A percentile compares a stretch with the other conserved stretches of the same genome.
Conservation (phyloP, 2,113 vertebrate genomes). For the Craseonycteris thonglongyai region DNA sequence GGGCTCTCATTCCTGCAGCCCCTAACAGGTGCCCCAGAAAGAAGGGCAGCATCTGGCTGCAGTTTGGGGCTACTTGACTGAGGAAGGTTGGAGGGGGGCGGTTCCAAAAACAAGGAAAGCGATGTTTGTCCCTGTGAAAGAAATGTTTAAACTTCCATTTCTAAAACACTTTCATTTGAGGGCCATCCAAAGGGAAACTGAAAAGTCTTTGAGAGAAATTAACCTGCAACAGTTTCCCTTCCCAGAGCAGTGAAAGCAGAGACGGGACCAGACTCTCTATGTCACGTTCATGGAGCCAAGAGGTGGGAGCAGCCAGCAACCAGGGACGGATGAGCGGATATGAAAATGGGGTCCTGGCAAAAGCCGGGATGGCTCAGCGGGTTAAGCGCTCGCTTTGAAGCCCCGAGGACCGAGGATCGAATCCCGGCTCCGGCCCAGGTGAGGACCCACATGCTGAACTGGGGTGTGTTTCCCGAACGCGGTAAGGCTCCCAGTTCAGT, state of each 20-base stretch:
- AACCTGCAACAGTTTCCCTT: not conserved
- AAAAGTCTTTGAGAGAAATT: not conserved
- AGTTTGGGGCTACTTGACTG: not conserved
- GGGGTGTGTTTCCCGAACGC: no score
- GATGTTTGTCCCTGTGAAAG: not conserved
- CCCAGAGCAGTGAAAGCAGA: not conserved
- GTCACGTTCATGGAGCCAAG: not conserved
- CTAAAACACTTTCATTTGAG: not conserved
- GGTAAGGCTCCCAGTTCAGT: no score
- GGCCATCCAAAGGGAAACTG: conserved; percentile 30
- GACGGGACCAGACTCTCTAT: not conserved
- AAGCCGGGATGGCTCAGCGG: no score
- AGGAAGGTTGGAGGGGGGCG: not conserved
- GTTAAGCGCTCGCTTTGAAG: no score
- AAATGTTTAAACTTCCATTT: not conserved
- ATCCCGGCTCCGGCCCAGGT: no score
- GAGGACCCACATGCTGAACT: no score
- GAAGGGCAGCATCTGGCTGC: not conserved
- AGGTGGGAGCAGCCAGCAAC: not conserved
- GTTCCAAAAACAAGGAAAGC: not conserved
- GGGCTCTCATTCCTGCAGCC: not conserved
- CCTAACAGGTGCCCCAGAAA: not conserved
- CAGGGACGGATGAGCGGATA: rapidly evolving
- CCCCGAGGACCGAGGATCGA: no score
- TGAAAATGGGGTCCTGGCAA: rapidly evolving